These are phyloP conservation scores for Alfaro cultratus DNA, from an alignment of 2,797 vertebrate genomes.

Conservation along the genomic window DNA sequence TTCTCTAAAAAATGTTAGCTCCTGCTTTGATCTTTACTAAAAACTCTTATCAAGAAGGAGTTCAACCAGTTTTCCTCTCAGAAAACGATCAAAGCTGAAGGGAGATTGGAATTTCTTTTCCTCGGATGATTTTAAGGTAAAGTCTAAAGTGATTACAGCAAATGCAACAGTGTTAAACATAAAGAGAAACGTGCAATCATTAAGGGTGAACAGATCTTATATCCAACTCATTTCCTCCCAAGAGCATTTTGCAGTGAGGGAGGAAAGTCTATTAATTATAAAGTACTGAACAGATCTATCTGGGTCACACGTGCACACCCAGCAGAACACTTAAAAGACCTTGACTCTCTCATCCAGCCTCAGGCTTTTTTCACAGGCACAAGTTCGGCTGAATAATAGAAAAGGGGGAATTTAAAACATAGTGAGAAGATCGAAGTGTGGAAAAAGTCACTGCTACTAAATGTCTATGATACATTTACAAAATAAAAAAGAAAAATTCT, in stretches of 20 bases:
- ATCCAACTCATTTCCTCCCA: conserved; percentile 15
- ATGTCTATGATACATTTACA: not conserved
- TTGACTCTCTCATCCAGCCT: not conserved
- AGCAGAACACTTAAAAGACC: conserved; percentile 7
- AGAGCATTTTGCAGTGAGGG: conserved; percentile 14
- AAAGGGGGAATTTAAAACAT: conserved; percentile 13
- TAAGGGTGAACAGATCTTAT: not conserved
- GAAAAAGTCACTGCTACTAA: not conserved
- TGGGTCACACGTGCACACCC: conserved; percentile 32
- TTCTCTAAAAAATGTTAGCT: not conserved
- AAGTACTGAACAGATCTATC: conserved; percentile 32
- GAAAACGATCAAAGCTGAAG: conserved; percentile 20
- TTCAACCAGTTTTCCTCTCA: conserved; percentile 8
- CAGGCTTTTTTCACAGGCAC: not conserved
- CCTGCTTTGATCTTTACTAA: conserved; percentile 27
- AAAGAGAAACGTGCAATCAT: not conserved
- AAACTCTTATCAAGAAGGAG: conserved; percentile 11
- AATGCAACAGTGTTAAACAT: conserved; percentile 6
- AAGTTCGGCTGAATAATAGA: conserved; percentile 3
- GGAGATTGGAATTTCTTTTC: conserved; percentile 3
- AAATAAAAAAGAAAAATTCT: not conserved
- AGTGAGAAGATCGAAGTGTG: not conserved
- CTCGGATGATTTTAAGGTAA: not conserved
- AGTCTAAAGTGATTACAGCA: conserved; percentile 9
- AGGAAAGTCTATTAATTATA: conserved; percentile 43